Base-by-base conservation (phyloP, 2,113 vertebrate genomes). In the Pollimyrus isidori region DNA sequence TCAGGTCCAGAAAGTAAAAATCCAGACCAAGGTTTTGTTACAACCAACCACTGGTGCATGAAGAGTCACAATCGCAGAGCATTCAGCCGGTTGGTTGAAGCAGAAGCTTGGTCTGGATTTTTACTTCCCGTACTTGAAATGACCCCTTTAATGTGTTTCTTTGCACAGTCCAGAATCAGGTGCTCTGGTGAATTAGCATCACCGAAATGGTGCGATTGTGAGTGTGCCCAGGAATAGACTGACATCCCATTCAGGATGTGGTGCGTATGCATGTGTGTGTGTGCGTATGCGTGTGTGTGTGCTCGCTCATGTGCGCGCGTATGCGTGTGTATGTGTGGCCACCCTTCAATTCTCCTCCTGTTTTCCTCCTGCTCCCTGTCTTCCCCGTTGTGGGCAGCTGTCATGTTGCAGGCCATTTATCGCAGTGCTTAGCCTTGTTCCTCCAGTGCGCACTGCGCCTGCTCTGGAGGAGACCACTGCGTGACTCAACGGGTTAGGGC, bases 271-370 rank as follows among this genome's bases (percentile, higher is more conserved):
- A 11, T 11, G 26, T 69, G 65, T 53, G 58, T 80, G 62, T 35
- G 86, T 26, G 65, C 35, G 35, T 35, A 9, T 49, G 48, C 0
- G 48, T 10, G 45, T 6, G 45, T 6, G 45, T 48, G 46, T 48
- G 46, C n/a, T n/a, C n/a, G n/a, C n/a, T n/a, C n/a, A n/a, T 48
- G 46, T 0, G 46, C 9, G 49, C 0, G 11, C 0, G 2, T 50
- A 11, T 15, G 49, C 0, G n/a, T 45, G 39, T 84, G 62, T 35
- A 9, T 7, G 26, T 17, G 1, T 35, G 48, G n/a, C 42, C 46
- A 52, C 69, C 69, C 69, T 76, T 39, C 69, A 76, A 30, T 15
- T 39, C 69, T 76, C 69, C 69, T 76, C 30, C 23, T 26, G 21
- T 26, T 30, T 15, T 53, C 52, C 69, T 73, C 4, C 58, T 10